Base-by-base conservation (phyloP, 2,113 vertebrate species). In the Paratilapia polleni region DNA sequence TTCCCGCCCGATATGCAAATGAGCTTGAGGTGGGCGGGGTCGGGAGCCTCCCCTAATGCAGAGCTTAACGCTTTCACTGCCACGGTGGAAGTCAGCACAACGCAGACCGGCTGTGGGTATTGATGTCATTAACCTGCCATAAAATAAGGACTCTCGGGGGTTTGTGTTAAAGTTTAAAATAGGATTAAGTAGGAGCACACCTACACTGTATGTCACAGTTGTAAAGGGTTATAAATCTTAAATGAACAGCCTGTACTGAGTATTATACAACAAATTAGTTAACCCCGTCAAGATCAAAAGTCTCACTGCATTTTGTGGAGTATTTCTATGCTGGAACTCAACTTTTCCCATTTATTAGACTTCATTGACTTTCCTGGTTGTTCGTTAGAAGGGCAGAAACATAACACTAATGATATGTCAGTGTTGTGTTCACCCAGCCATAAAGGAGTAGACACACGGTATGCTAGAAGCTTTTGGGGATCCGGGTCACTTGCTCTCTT, bases 1-100 rank as follows among this genome's bases (percentile, higher is more conserved):
- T 95, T 94, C 94, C 92, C 94, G 94, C 94, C 94, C 73, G 81
- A 92, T 94, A 96, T 96, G 94, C 86, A 93, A 93, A 94, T 91
- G 1, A 0, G 1, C 7, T 3, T 1, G 0, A 43, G 56, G 85
- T 86, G 89, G 95, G 94, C 15, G 82, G 61, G 10, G 41, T 60
- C 1, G 5, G 64, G 81, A 17, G 2, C 88, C 91, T 84, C 91
- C 87, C 75, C 52, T 38, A 41, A 85, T 76, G 89, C 89, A 58
- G 88, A 28, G 8, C 19, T 94, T 96, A 96, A 96, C 95, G 0
- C 89, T 60, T 88, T 92, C 90, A 24, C 59, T 89, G 84, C 94
- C 87, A 6, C 12, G 4, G 5, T 19, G 54, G 38, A 75, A 12
- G 19, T 14, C 22, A 49, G 38, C 13, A 8, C 0, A 15, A 58